Evolutionary conservation across 2,888 invertebrate genomes (phyloP).

Genomic region (Dendrolimus pini): DNA sequence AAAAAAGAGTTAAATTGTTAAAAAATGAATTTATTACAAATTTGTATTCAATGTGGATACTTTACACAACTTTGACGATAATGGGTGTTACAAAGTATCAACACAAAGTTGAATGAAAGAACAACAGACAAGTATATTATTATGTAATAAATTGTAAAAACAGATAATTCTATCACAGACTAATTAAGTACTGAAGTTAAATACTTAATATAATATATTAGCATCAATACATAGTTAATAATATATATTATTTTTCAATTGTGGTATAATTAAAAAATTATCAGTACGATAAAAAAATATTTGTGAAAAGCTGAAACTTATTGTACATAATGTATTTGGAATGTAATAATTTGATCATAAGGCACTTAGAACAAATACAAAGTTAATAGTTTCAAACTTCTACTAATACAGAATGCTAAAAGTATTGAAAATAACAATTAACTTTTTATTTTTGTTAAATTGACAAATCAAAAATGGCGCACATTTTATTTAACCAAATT

Average conservation of each 20-base stretch:
- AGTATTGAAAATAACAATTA: too few relatives aligned
- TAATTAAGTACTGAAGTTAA: slow-evolving; percentile 50
- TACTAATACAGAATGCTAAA: too few relatives aligned
- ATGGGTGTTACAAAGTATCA: slow-evolving; percentile 9
- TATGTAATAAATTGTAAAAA: slow-evolving; percentile 23
- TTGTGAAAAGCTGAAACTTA: slow-evolving; percentile 2
- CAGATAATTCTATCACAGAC: slow-evolving; percentile 53
- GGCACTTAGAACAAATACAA: slow-evolving; percentile 73
- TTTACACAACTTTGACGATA: slow-evolving; percentile 8
- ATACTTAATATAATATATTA: slow-evolving; percentile 11
- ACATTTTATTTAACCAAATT: too few relatives aligned
- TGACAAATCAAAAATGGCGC: too few relatives aligned
- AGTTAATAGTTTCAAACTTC: not conserved
- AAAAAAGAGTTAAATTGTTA: slow-evolving; percentile 67
- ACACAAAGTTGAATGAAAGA: slow-evolving; percentile 20
- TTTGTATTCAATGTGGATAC: slow-evolving; percentile 52
- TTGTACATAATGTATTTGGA: slow-evolving; percentile 54
- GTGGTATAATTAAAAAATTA: slow-evolving; percentile 2
- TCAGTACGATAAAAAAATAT: not conserved
- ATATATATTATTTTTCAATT: slow-evolving; percentile 2
- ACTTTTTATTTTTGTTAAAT: too few relatives aligned
- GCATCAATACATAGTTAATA: slow-evolving; percentile 2
- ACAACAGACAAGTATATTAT: slow-evolving; percentile 18
- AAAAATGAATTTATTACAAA: slow-evolving; percentile 74
- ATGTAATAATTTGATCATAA: slow-evolving; percentile 69